Evolutionary conservation across 2,888 invertebrate species (phyloP), one percentile per base, ranked within the genome.

Genomic region (Seira musarum): DNA sequence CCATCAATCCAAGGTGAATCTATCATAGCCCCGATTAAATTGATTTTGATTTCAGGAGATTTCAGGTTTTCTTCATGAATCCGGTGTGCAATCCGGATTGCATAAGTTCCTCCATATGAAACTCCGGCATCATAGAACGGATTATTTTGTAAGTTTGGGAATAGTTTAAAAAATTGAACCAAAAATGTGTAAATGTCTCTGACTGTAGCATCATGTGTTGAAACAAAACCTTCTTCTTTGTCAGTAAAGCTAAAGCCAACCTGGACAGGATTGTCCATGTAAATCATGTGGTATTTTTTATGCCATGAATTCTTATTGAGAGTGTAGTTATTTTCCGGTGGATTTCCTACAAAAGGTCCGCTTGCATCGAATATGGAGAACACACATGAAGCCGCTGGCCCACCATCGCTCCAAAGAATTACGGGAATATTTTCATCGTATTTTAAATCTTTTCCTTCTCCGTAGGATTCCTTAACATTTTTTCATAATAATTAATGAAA

Each of bases 41-140:
- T 94, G n/a, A 95, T 93, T 88, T 92, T 93, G 3, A 93, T 91
- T 6, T 85, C 88, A 5, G 90, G 90, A 87, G 91, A 91, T 81
- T 92, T 92, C 85, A 91, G 91, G 86, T 93, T 82, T 70, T 69
- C 10, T 25, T 40, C 30, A 17, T 79, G 82, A 24, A 79, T 82
- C 13, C 66, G 65, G 35, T 73, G 46, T n/a, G 78, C 78, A 6
- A 57, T 60, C 8, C 63, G 15, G 8, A 69, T 35, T 1, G 78
- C 77, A 69, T 81, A 81, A 1, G 72, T 69, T 15, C 66, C 82
- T 24, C 82, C 82, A 25, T 68, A 82, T 3, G 76, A 80, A n/a
- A n/a, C 76, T 0, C 82, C 82, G 0, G 67, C 69, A 19, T 68
- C 73, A 25, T 80, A 80, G 57, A 82, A 82, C 5, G 68, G 61